These are phyloP conservation scores for Clarias laeviceps DNA, from an alignment of 2,797 vertebrate genomes.

Conservation along the genomic window DNA sequence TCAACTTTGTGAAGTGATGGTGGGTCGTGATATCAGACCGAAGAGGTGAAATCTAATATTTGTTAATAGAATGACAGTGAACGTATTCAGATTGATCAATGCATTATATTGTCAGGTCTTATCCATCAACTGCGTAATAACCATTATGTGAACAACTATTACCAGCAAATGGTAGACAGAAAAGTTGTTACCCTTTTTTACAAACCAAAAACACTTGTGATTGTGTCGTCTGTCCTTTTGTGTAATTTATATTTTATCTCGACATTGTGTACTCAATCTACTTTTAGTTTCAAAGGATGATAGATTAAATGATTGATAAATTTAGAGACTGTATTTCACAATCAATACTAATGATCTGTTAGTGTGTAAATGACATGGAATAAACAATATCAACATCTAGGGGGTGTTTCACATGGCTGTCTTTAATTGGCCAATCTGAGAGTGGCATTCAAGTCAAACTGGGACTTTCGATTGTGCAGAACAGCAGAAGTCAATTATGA, in stretches of 20 bases:
- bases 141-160: neutral
- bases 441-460: too few relatives aligned
- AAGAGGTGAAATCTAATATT: neutral
- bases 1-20: neutral
- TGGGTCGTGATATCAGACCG: neutral
- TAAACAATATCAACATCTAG: neutral
- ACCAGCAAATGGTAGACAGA: neutral
- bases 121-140: neutral
- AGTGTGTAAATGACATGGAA: neutral
- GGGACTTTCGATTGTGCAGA: too few relatives aligned
- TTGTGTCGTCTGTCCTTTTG: neutral
- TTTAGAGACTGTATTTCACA: neutral
- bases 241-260: neutral
- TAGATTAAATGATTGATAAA: neutral
- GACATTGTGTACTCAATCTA: neutral
- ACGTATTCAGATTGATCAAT: neutral
- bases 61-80: neutral
- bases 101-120: neutral
- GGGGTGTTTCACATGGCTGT: neutral
- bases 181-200: neutral
- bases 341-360: neutral
- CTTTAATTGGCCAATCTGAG: neutral
- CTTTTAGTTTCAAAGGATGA: neutral
- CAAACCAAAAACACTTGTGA: neutral
- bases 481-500: too few relatives aligned